phyloP scores from a whole-genome alignment of 2,797 vertebrate species.

The Pseudocheirus occidentalis region DNA sequence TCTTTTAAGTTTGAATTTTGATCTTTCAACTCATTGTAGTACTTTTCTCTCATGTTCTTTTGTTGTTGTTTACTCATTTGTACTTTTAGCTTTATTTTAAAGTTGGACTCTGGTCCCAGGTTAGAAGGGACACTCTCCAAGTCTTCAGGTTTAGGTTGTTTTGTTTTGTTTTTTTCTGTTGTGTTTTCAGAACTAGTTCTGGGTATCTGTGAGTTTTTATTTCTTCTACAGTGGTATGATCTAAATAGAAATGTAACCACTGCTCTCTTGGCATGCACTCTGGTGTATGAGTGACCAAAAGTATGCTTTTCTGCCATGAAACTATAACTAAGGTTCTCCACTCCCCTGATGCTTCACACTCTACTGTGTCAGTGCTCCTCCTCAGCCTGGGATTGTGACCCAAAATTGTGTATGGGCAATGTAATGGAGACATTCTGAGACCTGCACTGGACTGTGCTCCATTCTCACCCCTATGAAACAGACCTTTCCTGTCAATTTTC shows the following conservation, averaged over 20 bases:
- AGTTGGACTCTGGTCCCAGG: not conserved
- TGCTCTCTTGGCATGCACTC: not conserved
- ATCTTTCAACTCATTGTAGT: not conserved
- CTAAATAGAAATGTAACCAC: too few relatives aligned
- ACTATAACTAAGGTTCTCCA: not conserved
- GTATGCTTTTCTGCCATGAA: not conserved
- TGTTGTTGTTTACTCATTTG: not conserved
- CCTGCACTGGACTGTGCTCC: not conserved
- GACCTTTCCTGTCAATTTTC: not conserved
- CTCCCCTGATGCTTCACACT: not conserved
- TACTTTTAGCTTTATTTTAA: not conserved
- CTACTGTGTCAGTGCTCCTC: not conserved
- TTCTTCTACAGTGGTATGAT: not conserved
- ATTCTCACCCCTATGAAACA: not conserved
- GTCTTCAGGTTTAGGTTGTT: not conserved
- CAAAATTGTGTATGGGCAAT: not conserved
- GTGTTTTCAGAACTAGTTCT: not conserved
- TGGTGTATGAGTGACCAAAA: not conserved
- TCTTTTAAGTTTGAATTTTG: not conserved
- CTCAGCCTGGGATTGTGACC: not conserved
- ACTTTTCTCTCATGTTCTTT: not conserved
- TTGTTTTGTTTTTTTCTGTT: not conserved
- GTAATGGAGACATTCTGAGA: too few relatives aligned
- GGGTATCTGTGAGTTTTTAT: not conserved
- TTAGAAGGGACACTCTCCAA: not conserved